Percentiles rank a stretch among this genome's conserved stretches.
Evolutionary conservation across 2,797 vertebrate genomes (phyloP).

Genomic region (Leucoraja ocellata): DNA sequence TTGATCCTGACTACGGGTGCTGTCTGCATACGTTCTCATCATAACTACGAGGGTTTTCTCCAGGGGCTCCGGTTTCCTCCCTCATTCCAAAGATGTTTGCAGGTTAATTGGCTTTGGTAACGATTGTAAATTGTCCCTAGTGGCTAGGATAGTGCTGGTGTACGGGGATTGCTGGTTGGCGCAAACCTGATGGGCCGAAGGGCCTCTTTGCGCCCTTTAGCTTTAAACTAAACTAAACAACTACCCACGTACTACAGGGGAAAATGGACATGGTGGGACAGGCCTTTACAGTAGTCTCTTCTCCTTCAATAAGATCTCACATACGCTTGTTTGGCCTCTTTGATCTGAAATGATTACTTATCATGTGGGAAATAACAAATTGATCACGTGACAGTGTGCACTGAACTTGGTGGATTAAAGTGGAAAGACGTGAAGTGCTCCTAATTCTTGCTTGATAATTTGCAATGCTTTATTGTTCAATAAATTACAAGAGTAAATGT

Average conservation of each 20-base stretch:
- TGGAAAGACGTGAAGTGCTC: neutral
- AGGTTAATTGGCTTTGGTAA: no score
- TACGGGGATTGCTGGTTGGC: no score
- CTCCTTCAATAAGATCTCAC: neutral
- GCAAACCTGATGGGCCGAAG: no score
- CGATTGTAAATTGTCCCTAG: no score
- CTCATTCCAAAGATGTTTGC: no score
- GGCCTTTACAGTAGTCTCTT: neutral
- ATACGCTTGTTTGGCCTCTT: neutral
- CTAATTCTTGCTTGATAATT: conserved; percentile 3
- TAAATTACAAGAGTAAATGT: neutral
- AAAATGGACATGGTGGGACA: neutral
- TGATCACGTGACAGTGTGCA: neutral
- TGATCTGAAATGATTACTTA: neutral
- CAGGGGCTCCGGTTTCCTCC: no score
- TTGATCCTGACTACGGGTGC: no score
- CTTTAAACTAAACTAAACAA: no score
- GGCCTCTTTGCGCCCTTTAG: no score
- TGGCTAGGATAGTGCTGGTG: no score
- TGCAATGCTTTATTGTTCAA: neutral
- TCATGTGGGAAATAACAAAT: neutral
- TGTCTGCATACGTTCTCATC: no score
- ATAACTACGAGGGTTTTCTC: no score
- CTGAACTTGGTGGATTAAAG: neutral
- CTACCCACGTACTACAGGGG: neutral